Evolutionary conservation across 2,797 vertebrate species (phyloP), one percentile per base, ranked within the genome.

Genomic region (Pangasius macronema): DNA sequence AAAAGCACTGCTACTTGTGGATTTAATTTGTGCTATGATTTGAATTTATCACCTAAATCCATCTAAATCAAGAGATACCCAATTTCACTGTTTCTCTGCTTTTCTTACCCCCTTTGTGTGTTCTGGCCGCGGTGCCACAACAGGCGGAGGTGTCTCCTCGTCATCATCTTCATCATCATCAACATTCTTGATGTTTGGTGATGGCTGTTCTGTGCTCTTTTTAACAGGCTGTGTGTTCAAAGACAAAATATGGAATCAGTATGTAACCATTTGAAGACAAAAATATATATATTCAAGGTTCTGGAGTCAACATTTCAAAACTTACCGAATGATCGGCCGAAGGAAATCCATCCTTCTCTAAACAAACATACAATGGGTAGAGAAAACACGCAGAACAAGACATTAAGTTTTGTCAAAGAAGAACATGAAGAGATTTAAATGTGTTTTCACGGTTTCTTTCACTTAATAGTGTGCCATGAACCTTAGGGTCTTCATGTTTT

Each of bases 61-160:
- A 57, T 13, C 10, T 36, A 57, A 57, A 57, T 10, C 49, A 77
- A 20, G n/a, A 30, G 3, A 8, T 7, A 76, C 0, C 4, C 13
- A 51, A 30, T 24, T 20, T 33, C n/a, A 55, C n/a, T 0, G 9
- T 68, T 51, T 51, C 79, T 10, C n/a, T 33, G 11, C n/a, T 42
- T n/a, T 53, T 92, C 97, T 95, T 91, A 99, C 98, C 77, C 98
- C 99, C 96, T 99, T 99, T 39, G 99, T 99, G 93, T 99, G 96
- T 91, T 99, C 98, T 11, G 98, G 99, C 70, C 98, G 94, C 0
- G 99, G 99, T 36, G 98, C 98, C 92, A 99, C 98, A 89, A 97
- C 90, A 27, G 98, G 98, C 83, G 98, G 98, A 67, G 97, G 97
- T 39, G 95, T 87, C 91, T 97, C 97, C 86, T 99, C 98, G 0